Base-by-base conservation (phyloP, 1,140 invertebrate genomes). In the Copidosoma floridanum region DNA sequence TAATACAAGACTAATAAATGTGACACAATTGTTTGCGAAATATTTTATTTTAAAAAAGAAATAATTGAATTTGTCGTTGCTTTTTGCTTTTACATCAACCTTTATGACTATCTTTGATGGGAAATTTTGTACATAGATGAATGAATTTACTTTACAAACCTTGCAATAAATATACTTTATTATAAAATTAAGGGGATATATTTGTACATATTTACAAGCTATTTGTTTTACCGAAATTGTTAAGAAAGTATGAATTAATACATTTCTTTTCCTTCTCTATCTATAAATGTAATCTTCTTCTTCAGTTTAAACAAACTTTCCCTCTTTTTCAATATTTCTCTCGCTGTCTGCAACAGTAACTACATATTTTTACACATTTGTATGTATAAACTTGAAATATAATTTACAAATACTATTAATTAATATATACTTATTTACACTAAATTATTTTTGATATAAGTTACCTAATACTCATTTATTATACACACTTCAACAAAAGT, bases 241-340 rank as follows among this genome's bases (percentile, higher is more conserved):
- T 56, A 62, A 62, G 56, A 64, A 64, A 63, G 65, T 66, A 68
- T 66, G 68, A 66, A 63, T 63, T 61, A 58, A 66, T 60, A 52
- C 52, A 57, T 61, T 50, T 61, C 27, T 43, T 51, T 61, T 50
- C 52, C 47, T 60, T 44, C 14, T n/a, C n/a, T n/a, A n/a, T n/a
- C n/a, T n/a, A n/a, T n/a, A n/a, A n/a, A n/a, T n/a, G n/a, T n/a
- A n/a, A n/a, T n/a, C n/a, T n/a, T n/a, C n/a, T n/a, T n/a, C n/a
- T n/a, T n/a, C n/a, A n/a, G n/a, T n/a, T n/a, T n/a, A n/a, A n/a
- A n/a, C 43, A 47, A 50, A 38, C 32, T 4, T 55, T n/a, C n/a
- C n/a, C n/a, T n/a, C n/a, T n/a, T n/a, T n/a, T n/a, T n/a, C n/a
- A n/a, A n/a, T n/a, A n/a, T n/a, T n/a, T n/a, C n/a, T n/a, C n/a